Evolutionary conservation across 2,797 vertebrate species (phyloP).

Genomic region (Propithecus deckenii): DNA sequence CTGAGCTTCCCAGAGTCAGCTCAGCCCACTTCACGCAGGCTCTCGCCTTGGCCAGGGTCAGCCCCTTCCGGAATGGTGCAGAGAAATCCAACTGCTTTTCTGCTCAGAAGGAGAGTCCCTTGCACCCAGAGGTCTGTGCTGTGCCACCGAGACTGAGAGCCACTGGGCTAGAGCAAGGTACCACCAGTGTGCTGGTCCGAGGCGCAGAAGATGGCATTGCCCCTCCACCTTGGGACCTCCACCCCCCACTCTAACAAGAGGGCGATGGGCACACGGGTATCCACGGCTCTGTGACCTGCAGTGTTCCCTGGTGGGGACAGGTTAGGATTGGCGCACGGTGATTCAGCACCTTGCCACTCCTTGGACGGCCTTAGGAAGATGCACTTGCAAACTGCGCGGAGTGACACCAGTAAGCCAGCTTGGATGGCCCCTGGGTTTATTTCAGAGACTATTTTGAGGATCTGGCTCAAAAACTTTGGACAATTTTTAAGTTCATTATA

Average conservation of each 20-base stretch:
- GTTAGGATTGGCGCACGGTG: rapidly evolving
- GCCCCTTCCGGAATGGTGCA: neutral
- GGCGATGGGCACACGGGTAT: rapidly evolving
- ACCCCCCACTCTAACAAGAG: neutral
- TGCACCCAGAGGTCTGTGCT: neutral
- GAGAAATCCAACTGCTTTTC: neutral
- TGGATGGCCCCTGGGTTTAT: neutral
- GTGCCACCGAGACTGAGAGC: neutral
- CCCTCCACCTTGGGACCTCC: neutral
- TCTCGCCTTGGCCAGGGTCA: neutral
- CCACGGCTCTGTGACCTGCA: neutral
- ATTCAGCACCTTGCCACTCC: neutral
- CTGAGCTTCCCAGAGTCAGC: neutral
- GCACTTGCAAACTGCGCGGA: too few relatives aligned
- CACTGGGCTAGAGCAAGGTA: neutral
- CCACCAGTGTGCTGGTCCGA: neutral
- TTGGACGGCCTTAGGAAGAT: neutral
- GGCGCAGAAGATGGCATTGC: neutral
- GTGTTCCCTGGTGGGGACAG: neutral
- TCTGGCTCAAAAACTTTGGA: constrained; percentile 25
- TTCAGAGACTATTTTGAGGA: constrained; percentile 48
- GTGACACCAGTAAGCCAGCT: neutral
- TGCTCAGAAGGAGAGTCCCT: neutral
- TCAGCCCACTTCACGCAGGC: neutral
- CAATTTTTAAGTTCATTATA: constrained; percentile 57